Base-by-base conservation (phyloP, 1,140 invertebrate species). In the Drosophila hydei region DNA sequence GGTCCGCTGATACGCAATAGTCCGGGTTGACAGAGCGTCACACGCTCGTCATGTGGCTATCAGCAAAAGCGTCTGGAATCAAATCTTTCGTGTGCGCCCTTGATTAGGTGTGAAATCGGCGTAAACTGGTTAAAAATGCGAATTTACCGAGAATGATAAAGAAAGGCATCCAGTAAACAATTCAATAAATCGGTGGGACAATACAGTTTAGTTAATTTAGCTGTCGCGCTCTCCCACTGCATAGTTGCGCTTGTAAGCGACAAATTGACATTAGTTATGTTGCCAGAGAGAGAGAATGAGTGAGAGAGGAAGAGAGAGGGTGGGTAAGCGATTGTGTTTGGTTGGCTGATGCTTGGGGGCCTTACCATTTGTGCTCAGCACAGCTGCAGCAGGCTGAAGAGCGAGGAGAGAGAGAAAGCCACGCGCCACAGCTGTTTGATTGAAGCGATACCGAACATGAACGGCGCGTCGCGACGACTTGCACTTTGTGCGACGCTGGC, bases 31-130 rank as follows among this genome's bases (percentile, higher is more conserved):
- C 23, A 50, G 14, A 27, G n/a, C 60, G 75, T 79, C 80, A 80
- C 69, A 87, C 50, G 74, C 74, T 71, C 54, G 83, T 87, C 83
- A 88, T 81, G 83, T 87, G 81, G 78, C 71, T 85, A 85, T 85
- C 77, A 81, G 65, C 52, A 43, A 14, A 38, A 18, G 67, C 58
- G 27, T n/a, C 14, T 27, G 42, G 1, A 40, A 11, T 36, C 30
- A 48, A 33, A 25, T 18, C 45, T 36, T 14, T 6, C 42, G 21
- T 36, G 7, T 40, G 14, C 30, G 51, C 64, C 74, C 74, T 87
- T 87, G 70, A 87, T 70, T 70, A 47, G 42, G 52, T 72, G 80
- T 59, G 40, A 85, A 87, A 36, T 77, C 74, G 56, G 55, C 48
- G 23, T 2, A 16, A 88, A 70, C 81, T 74, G 83, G 83, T 80